A percentile compares a stretch with the other conserved stretches of the same genome.
Conservation (phyloP, 2,888 invertebrate genomes). For the Tetrapedia diversipes region DNA sequence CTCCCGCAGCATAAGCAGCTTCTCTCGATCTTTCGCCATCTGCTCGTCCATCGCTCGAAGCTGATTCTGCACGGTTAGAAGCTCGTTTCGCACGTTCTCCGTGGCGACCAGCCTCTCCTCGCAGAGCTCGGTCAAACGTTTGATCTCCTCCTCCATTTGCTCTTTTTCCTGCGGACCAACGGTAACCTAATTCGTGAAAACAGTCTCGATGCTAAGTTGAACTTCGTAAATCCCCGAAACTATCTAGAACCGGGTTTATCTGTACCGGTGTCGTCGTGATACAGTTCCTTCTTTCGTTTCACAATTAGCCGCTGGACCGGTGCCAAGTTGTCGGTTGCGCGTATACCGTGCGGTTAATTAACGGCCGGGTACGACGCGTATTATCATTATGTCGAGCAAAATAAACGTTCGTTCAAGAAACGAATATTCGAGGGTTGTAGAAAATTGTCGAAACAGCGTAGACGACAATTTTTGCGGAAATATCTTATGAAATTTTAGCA, state of each 20-base stretch:
- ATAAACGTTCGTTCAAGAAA: not conserved
- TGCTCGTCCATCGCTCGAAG: constrained; percentile 75
- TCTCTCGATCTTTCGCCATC: constrained; percentile 79
- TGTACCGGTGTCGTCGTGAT: constrained; percentile 37
- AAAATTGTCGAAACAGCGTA: not conserved
- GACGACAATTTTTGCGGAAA: not conserved
- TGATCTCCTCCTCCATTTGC: constrained; percentile 67
- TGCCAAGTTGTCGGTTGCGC: constrained; percentile 49
- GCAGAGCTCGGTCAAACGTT: constrained; percentile 66
- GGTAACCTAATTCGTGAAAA: constrained; percentile 29
- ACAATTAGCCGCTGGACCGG: constrained; percentile 62
- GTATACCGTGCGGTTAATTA: constrained; percentile 45
- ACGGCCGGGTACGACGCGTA: constrained; percentile 36
- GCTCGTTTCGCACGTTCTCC: constrained; percentile 78
- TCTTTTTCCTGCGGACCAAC: constrained; percentile 74
- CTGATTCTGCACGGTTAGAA: constrained; percentile 73
- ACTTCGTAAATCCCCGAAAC: constrained; percentile 27
- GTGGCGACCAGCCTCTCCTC: constrained; percentile 71
- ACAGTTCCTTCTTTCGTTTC: constrained; percentile 63
- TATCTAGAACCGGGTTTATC: constrained; percentile 45
- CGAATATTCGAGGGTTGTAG: not conserved
- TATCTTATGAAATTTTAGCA: not conserved
- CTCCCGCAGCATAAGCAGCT: constrained; percentile 78
- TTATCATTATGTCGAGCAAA: constrained; percentile 23
- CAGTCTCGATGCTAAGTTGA: not conserved